Evolutionary conservation across 2,888 invertebrate genomes (phyloP), one percentile per base, ranked within the genome.

Genomic region (Zygogramma bicolorata): DNA sequence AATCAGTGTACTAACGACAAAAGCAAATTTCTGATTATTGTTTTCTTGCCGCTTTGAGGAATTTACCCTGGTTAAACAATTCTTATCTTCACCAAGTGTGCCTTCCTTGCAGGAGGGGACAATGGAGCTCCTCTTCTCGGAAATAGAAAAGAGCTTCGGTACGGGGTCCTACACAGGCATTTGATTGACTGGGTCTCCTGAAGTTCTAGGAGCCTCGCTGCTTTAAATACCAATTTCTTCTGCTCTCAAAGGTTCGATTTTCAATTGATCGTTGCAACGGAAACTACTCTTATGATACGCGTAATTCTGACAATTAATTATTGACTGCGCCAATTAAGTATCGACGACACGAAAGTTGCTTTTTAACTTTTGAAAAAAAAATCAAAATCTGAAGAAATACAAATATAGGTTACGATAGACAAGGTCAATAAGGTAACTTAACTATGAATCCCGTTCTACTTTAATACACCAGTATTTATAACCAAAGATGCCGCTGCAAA

Each of bases 251-350:
- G 22, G n/a, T 68, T 42, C 1, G 27, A 61, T 40, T 25, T 3
- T 49, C 49, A 29, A 34, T 68, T 25, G 61, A 61, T 61, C 68
- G 59, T 59, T 20, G 42, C 60, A 59, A 42, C 68, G 20, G 57
- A 65, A 57, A 57, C 18, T 20, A 34, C 38, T 20, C 38, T 22
- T 46, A 29, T 57, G 29, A 65, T 65, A 53, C 57, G 34, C 38
- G 31, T 59, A 34, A 67, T 34, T 27, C 25, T 42, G 27, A 27
- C 10, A 7, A 67, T 67, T 49, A 27, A 31, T 10, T 65, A 49
- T 63, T 38, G 62, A 68, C 68, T 68, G 68, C 67, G 67, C 67
- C 58, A 67, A 60, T 6, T 66, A 46, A 38, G 8, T 38, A 10
- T 38, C 31, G 31, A 31, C 4, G 31, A 7, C 31, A 31, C 31